Percentiles rank a stretch among this genome's conserved stretches.
phyloP scores from a whole-genome alignment of 1,140 invertebrate genomes.

The Doryteuthis pealeii region DNA sequence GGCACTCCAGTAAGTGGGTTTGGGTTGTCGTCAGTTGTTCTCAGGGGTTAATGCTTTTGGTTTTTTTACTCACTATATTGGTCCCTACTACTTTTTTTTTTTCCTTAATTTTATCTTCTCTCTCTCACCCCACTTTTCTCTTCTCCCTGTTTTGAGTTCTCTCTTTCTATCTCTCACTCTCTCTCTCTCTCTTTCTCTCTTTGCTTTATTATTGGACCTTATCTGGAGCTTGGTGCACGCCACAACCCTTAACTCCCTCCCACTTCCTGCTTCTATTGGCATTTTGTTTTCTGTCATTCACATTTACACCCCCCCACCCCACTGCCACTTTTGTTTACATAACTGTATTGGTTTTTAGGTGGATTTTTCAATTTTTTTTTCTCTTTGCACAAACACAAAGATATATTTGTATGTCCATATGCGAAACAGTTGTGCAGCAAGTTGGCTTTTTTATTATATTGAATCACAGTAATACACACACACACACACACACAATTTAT shows the following conservation, averaged over 20 bases:
- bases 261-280: constrained; percentile 9
- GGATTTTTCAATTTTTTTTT: not conserved
- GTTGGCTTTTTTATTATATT: not conserved
- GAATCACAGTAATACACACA: no score
- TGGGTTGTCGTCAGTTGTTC: constrained; percentile 9
- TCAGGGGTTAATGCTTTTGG: constrained; percentile 1
- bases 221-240: constrained; percentile 8
- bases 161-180: not conserved
- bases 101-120: not conserved
- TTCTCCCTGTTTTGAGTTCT: no score
- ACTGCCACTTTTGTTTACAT: not conserved
- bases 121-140: no score
- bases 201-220: constrained; percentile 9
- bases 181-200: not conserved
- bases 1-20: constrained; percentile 75
- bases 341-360: constrained; percentile 7
- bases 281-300: constrained; percentile 6
- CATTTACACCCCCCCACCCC: not conserved
- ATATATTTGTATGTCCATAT: not conserved
- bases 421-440: not conserved
- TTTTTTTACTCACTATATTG: constrained; percentile 9
- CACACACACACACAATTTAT: no score
- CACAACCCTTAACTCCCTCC: constrained; percentile 5
- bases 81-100: constrained; percentile 9
- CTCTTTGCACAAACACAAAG: not conserved